A percentile compares a stretch with the other conserved stretches of the same genome.
phyloP scores from a whole-genome alignment of 2,888 invertebrate genomes.

The Lasioglossum figueresi region DNA sequence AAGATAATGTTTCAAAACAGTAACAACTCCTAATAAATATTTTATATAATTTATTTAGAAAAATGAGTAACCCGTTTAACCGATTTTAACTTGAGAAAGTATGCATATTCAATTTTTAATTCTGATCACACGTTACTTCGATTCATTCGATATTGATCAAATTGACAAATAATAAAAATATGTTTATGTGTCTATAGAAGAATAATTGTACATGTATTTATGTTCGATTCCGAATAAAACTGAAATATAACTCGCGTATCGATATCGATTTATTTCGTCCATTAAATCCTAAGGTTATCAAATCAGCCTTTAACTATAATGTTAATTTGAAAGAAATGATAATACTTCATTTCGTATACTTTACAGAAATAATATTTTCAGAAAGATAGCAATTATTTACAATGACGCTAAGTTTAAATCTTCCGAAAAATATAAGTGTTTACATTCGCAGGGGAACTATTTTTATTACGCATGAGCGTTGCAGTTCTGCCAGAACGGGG shows the following conservation, averaged over 20 bases:
- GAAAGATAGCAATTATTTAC: neutral
- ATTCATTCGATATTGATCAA: neutral
- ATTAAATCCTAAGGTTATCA: neutral
- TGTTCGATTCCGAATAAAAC: constrained; percentile 5
- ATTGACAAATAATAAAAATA: neutral
- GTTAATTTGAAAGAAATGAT: neutral
- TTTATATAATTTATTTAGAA: neutral
- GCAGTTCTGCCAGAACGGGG: too few species aligned
- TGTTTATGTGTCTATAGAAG: neutral
- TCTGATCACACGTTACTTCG: neutral
- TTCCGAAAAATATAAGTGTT: neutral
- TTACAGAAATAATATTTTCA: neutral
- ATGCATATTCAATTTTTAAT: neutral
- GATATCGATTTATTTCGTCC: neutral
- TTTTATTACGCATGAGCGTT: constrained; percentile 59
- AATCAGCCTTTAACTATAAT: neutral
- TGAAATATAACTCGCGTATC: neutral
- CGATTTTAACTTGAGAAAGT: constrained; percentile 9
- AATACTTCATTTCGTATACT: neutral
- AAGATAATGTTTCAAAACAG: neutral
- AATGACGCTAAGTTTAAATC: neutral
- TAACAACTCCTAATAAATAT: neutral
- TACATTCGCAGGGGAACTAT: constrained; percentile 60
- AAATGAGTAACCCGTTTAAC: neutral
- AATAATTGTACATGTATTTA: neutral